A percentile compares a stretch with the other conserved stretches of the same genome.
Evolutionary conservation across 2,113 vertebrate species (phyloP).

Genomic region (Myocastor coypus): DNA sequence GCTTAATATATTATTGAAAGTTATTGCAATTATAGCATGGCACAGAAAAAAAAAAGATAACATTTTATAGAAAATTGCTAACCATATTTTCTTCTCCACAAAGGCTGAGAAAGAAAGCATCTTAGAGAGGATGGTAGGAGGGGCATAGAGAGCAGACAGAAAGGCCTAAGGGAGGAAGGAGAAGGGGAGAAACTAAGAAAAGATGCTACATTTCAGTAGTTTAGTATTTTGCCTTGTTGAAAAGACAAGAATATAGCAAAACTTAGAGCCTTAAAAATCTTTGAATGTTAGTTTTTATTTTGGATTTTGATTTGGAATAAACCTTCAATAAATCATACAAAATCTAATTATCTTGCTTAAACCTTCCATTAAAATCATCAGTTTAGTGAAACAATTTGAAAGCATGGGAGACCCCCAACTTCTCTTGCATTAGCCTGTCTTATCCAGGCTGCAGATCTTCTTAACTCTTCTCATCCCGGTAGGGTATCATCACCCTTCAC

Average conservation of each 20-base stretch:
- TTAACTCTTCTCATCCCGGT: background rate
- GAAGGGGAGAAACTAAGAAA: background rate
- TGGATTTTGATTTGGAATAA: slow-evolving; percentile 52
- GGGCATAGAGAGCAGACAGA: background rate
- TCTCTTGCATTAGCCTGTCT: background rate
- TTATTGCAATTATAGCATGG: slow-evolving; percentile 50
- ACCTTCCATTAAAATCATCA: slow-evolving; percentile 62
- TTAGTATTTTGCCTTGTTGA: background rate
- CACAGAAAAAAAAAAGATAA: slow-evolving; percentile 55
- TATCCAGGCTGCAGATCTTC: slow-evolving; percentile 17
- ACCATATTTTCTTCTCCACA: background rate
- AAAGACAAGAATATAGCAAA: slow-evolving; percentile 25
- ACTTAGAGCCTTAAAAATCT: slow-evolving; percentile 43
- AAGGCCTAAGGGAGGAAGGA: background rate
- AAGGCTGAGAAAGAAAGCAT: slow-evolving; percentile 5
- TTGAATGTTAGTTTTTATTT: slow-evolving; percentile 51
- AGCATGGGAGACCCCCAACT: background rate
- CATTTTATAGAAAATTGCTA: slow-evolving; percentile 53
- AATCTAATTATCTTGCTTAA: slow-evolving; percentile 60
- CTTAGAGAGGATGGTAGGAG: background rate
- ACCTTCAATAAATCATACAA: slow-evolving; percentile 68
- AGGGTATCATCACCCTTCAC: background rate
- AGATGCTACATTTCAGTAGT: background rate
- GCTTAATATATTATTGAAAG: background rate
- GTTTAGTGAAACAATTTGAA: slow-evolving; percentile 54